Conservation (phyloP, 1,140 invertebrate species). For the Drosophila nigromelanica region DNA sequence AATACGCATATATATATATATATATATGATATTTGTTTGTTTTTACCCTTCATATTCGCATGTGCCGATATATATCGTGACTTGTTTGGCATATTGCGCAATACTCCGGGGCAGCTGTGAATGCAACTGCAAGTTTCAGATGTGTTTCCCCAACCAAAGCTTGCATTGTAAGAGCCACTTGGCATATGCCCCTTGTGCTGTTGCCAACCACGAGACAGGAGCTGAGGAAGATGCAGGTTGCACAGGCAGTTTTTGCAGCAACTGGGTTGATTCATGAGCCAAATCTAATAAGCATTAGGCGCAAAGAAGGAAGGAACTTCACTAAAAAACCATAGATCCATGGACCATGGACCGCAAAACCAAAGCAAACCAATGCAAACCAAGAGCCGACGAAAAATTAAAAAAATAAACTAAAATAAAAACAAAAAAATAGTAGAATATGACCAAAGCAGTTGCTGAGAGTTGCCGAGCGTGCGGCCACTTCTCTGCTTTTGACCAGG, state of each 20-base stretch:
- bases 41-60: conserved; percentile 32
- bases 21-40: conserved; percentile 44
- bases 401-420: conserved; percentile 26
- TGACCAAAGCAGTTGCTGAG: conserved; percentile 68
- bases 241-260: conserved; percentile 34
- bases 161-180: conserved; percentile 31
- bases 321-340: conserved; percentile 45
- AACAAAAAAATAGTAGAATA: conserved; percentile 27
- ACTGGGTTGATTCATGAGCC: conserved; percentile 67
- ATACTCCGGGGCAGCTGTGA: conserved; percentile 28
- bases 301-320: conserved; percentile 35
- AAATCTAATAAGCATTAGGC: conserved; percentile 81
- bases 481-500: conserved; percentile 56
- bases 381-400: conserved; percentile 52
- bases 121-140: conserved; percentile 30
- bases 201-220: conserved; percentile 31
- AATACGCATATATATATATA: no score
- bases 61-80: conserved; percentile 40
- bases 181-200: conserved; percentile 49
- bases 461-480: conserved; percentile 49
- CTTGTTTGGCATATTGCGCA: conserved; percentile 58
- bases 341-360: conserved; percentile 38
- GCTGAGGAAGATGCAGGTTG: conserved; percentile 26
- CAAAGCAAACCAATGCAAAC: conserved; percentile 59
- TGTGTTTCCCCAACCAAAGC: background rate